phyloP scores from a whole-genome alignment of 2,113 vertebrate species.

The Ctenodactylus gundi region DNA sequence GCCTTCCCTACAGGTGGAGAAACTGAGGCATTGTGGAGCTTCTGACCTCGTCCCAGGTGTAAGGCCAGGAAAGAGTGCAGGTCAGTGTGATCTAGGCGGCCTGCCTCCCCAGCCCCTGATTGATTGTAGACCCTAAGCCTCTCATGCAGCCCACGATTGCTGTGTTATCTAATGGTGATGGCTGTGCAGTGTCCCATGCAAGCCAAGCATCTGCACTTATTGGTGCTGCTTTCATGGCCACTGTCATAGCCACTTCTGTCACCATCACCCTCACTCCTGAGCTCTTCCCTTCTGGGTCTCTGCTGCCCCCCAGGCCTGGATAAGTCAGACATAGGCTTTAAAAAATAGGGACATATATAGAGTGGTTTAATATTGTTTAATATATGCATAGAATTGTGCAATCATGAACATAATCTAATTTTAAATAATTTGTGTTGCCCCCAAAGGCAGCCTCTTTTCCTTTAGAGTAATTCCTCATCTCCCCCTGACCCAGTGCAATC shows the following conservation, averaged over 20 bases:
- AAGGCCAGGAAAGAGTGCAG: not conserved
- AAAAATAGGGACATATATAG: not conserved
- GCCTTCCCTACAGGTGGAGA: not conserved
- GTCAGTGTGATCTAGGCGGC: fast-evolving
- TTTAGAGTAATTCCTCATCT: not conserved
- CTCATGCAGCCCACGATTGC: fast-evolving
- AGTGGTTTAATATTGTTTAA: not conserved
- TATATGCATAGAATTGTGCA: not conserved
- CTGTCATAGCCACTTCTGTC: too few relatives aligned
- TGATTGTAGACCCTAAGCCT: fast-evolving
- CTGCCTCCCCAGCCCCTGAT: not conserved
- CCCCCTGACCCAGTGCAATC: fast-evolving
- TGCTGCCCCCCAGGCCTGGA: not conserved
- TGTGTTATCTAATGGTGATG: fast-evolving
- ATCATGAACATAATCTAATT: too few relatives aligned
- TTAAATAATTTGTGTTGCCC: not conserved
- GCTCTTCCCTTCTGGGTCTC: not conserved
- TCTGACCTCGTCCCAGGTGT: not conserved
- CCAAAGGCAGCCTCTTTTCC: not conserved
- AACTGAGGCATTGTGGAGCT: not conserved
- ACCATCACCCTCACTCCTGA: not conserved
- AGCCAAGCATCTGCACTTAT: fast-evolving
- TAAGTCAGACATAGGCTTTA: not conserved
- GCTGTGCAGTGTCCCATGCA: fast-evolving
- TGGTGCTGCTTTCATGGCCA: not conserved